These are phyloP conservation scores for Pocota personata DNA, from an alignment of 2,888 invertebrate genomes.

Conservation along the genomic window DNA sequence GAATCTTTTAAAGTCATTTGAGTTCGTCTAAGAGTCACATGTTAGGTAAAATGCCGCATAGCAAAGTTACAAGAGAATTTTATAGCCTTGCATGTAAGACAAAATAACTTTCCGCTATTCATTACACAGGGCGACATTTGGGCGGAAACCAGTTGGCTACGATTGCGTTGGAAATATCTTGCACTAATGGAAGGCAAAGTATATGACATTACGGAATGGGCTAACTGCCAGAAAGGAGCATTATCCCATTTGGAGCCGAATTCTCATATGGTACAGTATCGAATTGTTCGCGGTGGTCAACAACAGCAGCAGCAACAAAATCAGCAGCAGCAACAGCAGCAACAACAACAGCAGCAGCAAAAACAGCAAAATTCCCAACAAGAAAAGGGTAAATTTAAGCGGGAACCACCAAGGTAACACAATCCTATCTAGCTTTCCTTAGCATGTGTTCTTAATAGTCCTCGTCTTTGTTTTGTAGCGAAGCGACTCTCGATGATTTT, in stretches of 20 bases:
- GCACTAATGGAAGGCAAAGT: constrained; percentile 98
- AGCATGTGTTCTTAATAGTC: not conserved
- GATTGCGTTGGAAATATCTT: constrained; percentile 96
- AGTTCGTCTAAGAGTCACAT: too few species aligned
- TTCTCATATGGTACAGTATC: constrained; percentile 92
- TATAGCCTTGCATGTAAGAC: too few species aligned
- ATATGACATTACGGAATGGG: constrained; percentile 98
- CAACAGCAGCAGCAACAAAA: constrained; percentile 81
- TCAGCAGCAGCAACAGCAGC: constrained; percentile 75
- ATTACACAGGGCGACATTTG: constrained; percentile 94
- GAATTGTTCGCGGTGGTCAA: constrained; percentile 82
- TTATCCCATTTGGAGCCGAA: constrained; percentile 91
- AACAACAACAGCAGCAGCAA: constrained; percentile 76
- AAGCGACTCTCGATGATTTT: constrained; percentile 82
- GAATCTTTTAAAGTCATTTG: too few species aligned
- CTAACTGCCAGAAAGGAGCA: constrained; percentile 90
- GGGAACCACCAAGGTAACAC: constrained; percentile 75
- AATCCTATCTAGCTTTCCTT: not conserved
- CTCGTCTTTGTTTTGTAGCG: constrained; percentile 76
- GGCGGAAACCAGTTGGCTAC: constrained; percentile 95
- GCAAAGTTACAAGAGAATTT: too few species aligned
- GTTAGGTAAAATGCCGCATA: too few species aligned
- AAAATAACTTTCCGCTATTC: too few species aligned
- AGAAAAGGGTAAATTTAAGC: constrained; percentile 76
- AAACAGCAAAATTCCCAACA: constrained; percentile 75